Base-by-base conservation (phyloP, 2,888 invertebrate species). In the Ornithoptera alexandrae region DNA sequence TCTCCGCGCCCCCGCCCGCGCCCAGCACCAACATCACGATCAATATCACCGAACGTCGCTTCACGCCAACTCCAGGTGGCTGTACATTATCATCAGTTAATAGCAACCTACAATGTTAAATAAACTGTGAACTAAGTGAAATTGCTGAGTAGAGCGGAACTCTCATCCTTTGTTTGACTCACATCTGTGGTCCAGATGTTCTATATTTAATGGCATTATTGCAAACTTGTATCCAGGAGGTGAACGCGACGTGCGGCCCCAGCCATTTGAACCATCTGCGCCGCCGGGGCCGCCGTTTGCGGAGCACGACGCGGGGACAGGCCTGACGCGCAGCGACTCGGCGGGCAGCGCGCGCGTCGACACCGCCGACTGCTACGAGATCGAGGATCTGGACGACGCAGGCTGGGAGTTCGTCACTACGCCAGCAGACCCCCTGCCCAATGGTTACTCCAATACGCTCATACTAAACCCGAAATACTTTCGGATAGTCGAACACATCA, bases 361-460 rank as follows among this genome's bases (percentile, higher is more conserved):
- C 78, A 88, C 90, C n/a, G 88, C 88, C 67, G 93, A 93, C 87
- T 93, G 93, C 85, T 88, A 87, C 81, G 93, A 93, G 86, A 85
- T 93, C 42, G 93, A 93, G 80, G 93, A 93, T 83, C 79, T 92
- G 56, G 92, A 90, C 79, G 93, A 93, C 79, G 79, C 87, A 56
- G 91, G 89, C 78, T 93, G 93, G 93, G 93, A 93, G 86, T 84
- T 93, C 79, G 83, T 93, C 74, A 82, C 79, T 65, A 75, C 87
- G 3, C 90, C 90, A 20, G 92, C 91, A 0, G 88, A 87, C 64
- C 89, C 92, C 17, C 79, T 91, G 78, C 90, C 91, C 69, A 84
- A 84, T 72, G 92, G 92, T 91, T 77, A 62, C 59, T 60, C 15
- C 10, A 36, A 53, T 17, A 58, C 59, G 58, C 60, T 56, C 22